These are phyloP conservation scores for Acrobasis repandana DNA, from an alignment of 2,888 invertebrate species.

Conservation along the genomic window DNA sequence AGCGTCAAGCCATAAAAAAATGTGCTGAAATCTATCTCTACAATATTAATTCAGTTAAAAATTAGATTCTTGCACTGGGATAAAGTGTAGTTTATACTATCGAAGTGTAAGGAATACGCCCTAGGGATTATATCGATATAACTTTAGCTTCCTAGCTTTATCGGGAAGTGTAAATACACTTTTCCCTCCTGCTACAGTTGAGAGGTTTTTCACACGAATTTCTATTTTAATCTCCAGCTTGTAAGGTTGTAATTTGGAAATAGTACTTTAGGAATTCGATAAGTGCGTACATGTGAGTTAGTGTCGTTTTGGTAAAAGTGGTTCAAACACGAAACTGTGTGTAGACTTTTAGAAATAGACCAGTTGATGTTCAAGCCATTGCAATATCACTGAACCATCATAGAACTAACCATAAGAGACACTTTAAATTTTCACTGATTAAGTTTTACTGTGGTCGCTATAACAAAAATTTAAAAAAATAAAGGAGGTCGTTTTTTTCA, in stretches of 20 bases:
- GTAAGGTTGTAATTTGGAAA: slow-evolving; percentile 1
- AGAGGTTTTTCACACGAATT: not conserved
- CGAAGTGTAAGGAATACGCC: slow-evolving; percentile 9
- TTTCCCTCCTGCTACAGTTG: not conserved
- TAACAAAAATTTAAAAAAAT: no score
- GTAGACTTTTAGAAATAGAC: not conserved
- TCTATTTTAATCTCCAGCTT: not conserved
- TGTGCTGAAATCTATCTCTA: not conserved
- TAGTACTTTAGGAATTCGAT: not conserved
- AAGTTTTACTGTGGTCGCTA: no score
- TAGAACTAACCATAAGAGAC: no score
- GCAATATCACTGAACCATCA: no score
- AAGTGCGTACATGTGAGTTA: slow-evolving; percentile 9
- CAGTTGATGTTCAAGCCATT: not conserved
- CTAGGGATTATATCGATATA: slow-evolving; percentile 11
- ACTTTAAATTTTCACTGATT: no score
- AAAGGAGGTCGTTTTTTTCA: no score
- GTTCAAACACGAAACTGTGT: not conserved
- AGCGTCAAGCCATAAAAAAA: no score
- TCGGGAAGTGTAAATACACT: slow-evolving; percentile 1
- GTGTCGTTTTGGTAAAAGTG: slow-evolving; percentile 4
- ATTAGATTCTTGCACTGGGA: not conserved
- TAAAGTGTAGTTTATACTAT: slow-evolving; percentile 5
- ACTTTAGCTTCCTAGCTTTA: not conserved
- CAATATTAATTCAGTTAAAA: not conserved